Percentiles rank a stretch among this genome's conserved stretches.
These are phyloP conservation scores for Cephalotes varians DNA, from an alignment of 2,888 invertebrate species.

Conservation along the genomic window DNA sequence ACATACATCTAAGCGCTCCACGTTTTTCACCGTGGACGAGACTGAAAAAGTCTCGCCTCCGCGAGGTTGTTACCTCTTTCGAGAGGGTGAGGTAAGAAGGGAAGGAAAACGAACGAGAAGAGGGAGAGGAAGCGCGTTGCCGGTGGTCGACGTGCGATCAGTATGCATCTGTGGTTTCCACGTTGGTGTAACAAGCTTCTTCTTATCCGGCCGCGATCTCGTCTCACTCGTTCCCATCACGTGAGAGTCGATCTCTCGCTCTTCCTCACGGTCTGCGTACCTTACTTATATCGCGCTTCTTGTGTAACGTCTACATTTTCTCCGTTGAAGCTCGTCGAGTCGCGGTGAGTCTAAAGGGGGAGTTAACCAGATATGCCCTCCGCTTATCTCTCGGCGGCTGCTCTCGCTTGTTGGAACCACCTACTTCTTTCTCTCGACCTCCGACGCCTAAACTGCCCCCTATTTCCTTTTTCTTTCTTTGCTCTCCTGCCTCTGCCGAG, in stretches of 20 bases:
- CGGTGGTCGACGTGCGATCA: slow-evolving; percentile 69
- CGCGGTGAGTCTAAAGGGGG: slow-evolving; percentile 4
- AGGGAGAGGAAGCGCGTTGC: slow-evolving; percentile 17
- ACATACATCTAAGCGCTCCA: background rate
- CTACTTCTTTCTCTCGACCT: slow-evolving; percentile 34
- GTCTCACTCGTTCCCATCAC: slow-evolving; percentile 42
- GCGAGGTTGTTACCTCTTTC: slow-evolving; percentile 14
- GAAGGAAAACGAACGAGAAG: background rate
- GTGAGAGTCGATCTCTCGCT: slow-evolving; percentile 15
- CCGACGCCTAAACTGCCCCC: slow-evolving; percentile 25
- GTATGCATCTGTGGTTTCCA: slow-evolving; percentile 79
- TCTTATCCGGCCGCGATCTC: slow-evolving; percentile 35
- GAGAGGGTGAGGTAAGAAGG: background rate
- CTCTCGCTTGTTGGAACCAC: slow-evolving; percentile 20
- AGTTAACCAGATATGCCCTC: slow-evolving; percentile 63
- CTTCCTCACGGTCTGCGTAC: slow-evolving; percentile 9
- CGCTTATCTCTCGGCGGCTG: slow-evolving; percentile 59
- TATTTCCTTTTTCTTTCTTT: slow-evolving; percentile 48
- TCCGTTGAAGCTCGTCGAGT: slow-evolving; percentile 14
- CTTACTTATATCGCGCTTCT: slow-evolving; percentile 36
- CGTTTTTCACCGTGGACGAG: slow-evolving; percentile 20
- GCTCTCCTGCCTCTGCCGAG: slow-evolving; percentile 19
- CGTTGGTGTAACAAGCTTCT: slow-evolving; percentile 77
- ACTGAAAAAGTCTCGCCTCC: slow-evolving; percentile 46
- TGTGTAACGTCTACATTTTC: slow-evolving; percentile 45